Evolutionary conservation across 92 coral and sea anemone genomes (phyloP).

Genomic region (Zoanthus solanderi): DNA sequence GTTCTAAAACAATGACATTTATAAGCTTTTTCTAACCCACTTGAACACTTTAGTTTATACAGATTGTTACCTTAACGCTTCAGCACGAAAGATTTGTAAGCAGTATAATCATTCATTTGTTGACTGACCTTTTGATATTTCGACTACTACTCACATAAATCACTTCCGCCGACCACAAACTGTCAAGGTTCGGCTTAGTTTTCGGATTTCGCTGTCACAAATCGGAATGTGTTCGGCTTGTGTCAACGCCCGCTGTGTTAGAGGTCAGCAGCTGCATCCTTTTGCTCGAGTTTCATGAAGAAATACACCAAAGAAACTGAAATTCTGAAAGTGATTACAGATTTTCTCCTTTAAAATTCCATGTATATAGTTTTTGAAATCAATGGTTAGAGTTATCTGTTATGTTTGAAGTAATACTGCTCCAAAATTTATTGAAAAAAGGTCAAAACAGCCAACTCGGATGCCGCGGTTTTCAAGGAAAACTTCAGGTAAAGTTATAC

Average conservation of each 20-base stretch:
- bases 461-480: constrained; percentile 93
- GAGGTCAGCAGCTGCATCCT: constrained; percentile 74
- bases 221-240: constrained; percentile 9
- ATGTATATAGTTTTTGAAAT: not conserved
- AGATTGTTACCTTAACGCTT: constrained; percentile 30
- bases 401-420: constrained; percentile 34
- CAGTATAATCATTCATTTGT: not conserved
- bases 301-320: not conserved
- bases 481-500: constrained; percentile 67
- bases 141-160: constrained; percentile 13
- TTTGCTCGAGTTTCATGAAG: constrained; percentile 55
- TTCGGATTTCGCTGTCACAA: constrained; percentile 2
- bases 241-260: constrained; percentile 21
- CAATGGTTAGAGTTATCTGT: constrained; percentile 1
- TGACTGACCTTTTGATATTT: constrained; percentile 36
- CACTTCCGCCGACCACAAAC: not conserved
- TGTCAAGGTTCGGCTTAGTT: constrained; percentile 18
- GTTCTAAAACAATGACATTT: not conserved
- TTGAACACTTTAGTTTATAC: not conserved
- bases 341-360: not conserved
- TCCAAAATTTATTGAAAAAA: constrained; percentile 23
- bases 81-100: not conserved
- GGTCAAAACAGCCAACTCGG: constrained; percentile 59
- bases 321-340: not conserved
- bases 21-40: constrained; percentile 8